Percentiles rank a stretch among this genome's conserved stretches.
These are phyloP conservation scores for Nysson spinosus DNA, from an alignment of 2,888 invertebrate species.

Conservation along the genomic window DNA sequence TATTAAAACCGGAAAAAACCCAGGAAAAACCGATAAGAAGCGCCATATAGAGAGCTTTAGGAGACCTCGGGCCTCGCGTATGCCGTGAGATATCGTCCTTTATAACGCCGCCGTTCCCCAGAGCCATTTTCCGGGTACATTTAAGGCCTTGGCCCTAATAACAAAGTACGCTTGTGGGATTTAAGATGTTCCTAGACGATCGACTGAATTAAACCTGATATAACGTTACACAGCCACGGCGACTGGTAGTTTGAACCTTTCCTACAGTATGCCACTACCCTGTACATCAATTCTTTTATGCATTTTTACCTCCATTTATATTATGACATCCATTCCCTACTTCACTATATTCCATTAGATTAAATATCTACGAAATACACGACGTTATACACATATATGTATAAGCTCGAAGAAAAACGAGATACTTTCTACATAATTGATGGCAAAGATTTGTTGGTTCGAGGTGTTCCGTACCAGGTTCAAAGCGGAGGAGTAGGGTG, in stretches of 20 bases:
- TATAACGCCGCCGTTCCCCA: conserved; percentile 9
- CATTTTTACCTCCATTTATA: no score
- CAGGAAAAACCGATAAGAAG: conserved; percentile 14
- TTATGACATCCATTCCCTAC: no score
- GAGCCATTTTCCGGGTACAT: conserved; percentile 9
- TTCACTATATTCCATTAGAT: no score
- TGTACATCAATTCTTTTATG: no score
- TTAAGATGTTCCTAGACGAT: background rate
- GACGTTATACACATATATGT: no score
- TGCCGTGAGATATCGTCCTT: conserved; percentile 1
- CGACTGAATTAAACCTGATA: background rate
- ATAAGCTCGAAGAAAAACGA: conserved; percentile 62
- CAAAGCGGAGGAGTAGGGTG: conserved; percentile 28
- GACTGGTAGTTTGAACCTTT: no score
- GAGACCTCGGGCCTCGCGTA: background rate
- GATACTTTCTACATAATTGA: conserved; percentile 66
- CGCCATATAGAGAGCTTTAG: background rate
- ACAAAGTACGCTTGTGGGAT: conserved; percentile 18
- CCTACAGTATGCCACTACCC: no score
- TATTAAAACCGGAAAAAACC: conserved; percentile 37
- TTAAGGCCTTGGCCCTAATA: conserved; percentile 11
- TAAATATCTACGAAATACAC: no score
- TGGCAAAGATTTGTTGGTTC: no score
- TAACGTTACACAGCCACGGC: no score
- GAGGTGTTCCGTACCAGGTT: conserved; percentile 39